Evolutionary conservation across 2,113 vertebrate species (phyloP).

Genomic region (Sander lucioperca): DNA sequence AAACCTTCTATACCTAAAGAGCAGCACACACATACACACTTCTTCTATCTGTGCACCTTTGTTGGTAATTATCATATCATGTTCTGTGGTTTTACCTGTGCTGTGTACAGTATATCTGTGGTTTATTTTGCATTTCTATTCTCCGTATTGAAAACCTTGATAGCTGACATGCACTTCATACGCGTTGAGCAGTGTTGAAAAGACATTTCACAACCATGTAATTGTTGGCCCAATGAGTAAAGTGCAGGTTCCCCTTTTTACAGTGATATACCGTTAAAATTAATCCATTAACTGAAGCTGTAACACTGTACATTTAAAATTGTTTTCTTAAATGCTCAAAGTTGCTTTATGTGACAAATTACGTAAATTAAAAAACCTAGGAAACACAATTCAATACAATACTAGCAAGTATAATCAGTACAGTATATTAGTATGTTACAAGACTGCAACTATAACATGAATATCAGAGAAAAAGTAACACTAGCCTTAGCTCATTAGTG

Average conservation of each 20-base stretch:
- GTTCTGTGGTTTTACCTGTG: no score
- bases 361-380: not conserved
- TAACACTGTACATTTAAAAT: not conserved
- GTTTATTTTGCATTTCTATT: slow-evolving; percentile 1
- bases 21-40: not conserved
- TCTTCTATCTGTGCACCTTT: not conserved
- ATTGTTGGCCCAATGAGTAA: not conserved
- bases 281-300: not conserved
- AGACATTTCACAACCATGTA: not conserved
- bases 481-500: no score
- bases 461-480: not conserved
- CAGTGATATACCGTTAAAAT: not conserved
- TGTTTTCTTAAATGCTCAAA: not conserved
- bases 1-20: not conserved
- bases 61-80: not conserved
- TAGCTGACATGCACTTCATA: not conserved
- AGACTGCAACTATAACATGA: not conserved
- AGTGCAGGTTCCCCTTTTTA: not conserved
- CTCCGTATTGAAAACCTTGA: not conserved
- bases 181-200: not conserved
- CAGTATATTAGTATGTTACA: not conserved
- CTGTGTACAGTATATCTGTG: not conserved
- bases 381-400: not conserved
- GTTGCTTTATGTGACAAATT: not conserved
- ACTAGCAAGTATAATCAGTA: not conserved